These are phyloP conservation scores for Petrosia ficiformis DNA, from an alignment of 37 sponge, comb jelly and placozoan species.

Conservation along the genomic window DNA sequence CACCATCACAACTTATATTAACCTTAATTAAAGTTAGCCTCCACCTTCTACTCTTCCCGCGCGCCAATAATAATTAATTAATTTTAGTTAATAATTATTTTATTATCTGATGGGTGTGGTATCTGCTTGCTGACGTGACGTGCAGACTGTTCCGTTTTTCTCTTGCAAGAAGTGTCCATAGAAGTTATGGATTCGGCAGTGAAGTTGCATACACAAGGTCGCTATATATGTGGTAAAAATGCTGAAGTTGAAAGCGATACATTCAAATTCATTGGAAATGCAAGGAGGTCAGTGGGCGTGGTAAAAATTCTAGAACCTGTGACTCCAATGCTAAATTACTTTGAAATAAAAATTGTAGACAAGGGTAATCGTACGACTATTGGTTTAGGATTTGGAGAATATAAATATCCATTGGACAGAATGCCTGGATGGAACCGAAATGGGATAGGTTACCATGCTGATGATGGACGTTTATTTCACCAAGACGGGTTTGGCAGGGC, in stretches of 20 bases:
- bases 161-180: no score
- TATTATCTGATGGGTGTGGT: no score
- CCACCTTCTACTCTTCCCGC: no score
- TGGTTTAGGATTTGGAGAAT: constrained; percentile 60
- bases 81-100: no score
- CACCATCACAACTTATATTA: background rate
- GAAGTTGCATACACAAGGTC: constrained; percentile 49
- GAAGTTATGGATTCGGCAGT: constrained; percentile 32
- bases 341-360: constrained; percentile 64
- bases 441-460: constrained; percentile 81
- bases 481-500: constrained; percentile 56
- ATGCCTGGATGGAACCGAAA: constrained; percentile 82
- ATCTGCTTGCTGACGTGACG: no score
- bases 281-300: constrained; percentile 51
- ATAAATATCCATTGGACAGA: constrained; percentile 37
- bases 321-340: constrained; percentile 72
- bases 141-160: no score
- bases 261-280: constrained; percentile 42
- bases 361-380: constrained; percentile 53
- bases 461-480: constrained; percentile 67
- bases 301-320: constrained; percentile 74
- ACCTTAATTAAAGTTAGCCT: background rate
- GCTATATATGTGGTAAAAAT: constrained; percentile 37
- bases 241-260: constrained; percentile 45
- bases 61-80: no score